A percentile compares a stretch with the other conserved stretches of the same genome.
phyloP scores from a whole-genome alignment of 2,888 invertebrate genomes.

The Spisula subtruncata region DNA sequence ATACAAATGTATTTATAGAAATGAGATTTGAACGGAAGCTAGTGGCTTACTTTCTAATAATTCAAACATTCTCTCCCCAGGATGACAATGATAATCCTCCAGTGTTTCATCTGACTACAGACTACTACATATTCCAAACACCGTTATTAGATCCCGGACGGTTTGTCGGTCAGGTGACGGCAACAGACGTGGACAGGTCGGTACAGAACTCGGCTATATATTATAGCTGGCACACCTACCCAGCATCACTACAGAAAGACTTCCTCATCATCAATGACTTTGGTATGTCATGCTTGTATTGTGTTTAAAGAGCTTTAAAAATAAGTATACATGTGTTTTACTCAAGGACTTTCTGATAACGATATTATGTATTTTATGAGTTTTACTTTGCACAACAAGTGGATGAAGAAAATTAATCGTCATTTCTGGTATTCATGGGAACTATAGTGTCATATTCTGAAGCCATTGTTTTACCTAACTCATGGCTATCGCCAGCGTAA shows the following conservation, averaged over 20 bases:
- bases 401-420: no score
- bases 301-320: no score
- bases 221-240: conserved; percentile 51
- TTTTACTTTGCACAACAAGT: no score
- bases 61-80: background rate
- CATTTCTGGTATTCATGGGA: no score
- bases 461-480: no score
- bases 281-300: conserved; percentile 32
- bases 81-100: conserved; percentile 70
- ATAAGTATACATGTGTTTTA: no score
- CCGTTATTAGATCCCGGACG: conserved; percentile 56
- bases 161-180: conserved; percentile 68
- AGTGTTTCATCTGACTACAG: conserved; percentile 58
- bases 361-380: background rate
- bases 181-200: conserved; percentile 58
- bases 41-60: no score
- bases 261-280: conserved; percentile 62
- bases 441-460: no score
- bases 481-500: no score
- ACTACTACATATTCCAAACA: conserved; percentile 64
- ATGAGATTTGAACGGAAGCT: no score
- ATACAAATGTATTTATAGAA: no score
- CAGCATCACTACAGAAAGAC: conserved; percentile 41
- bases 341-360: background rate
- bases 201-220: conserved; percentile 50